Evolutionary conservation across 2,113 vertebrate genomes (phyloP).

Genomic region (Mustela lutreola): DNA sequence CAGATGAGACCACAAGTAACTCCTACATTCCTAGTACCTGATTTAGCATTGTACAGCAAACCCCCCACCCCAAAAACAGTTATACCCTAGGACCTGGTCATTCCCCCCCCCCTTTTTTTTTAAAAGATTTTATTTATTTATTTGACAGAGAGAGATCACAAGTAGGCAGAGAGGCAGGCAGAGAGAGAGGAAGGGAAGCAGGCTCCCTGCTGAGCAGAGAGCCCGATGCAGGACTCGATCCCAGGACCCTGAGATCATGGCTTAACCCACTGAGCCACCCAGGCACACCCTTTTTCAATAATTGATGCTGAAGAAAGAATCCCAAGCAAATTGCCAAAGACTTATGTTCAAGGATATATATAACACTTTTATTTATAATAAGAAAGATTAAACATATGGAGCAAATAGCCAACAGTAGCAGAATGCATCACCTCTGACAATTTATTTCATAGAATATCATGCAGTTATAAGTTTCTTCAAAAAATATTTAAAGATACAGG

Average conservation of each 20-base stretch:
- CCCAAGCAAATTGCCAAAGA: slow-evolving; percentile 55
- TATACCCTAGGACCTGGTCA: background rate
- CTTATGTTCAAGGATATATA: slow-evolving; percentile 10
- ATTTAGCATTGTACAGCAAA: background rate
- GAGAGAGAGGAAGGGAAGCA: too few species aligned
- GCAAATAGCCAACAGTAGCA: background rate
- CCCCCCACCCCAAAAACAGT: slow-evolving; percentile 6
- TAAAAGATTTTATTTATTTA: too few species aligned
- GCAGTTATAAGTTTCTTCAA: slow-evolving; percentile 35
- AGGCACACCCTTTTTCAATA: background rate
- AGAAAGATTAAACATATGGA: background rate
- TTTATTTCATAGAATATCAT: background rate
- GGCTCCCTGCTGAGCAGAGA: too few species aligned
- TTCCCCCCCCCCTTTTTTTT: background rate
- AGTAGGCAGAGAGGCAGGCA: too few species aligned
- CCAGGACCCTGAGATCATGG: too few species aligned
- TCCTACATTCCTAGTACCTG: background rate
- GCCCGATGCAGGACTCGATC: too few species aligned
- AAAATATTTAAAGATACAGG: background rate
- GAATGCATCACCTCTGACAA: slow-evolving; percentile 11
- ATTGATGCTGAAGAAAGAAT: slow-evolving; percentile 55
- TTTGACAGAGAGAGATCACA: too few species aligned
- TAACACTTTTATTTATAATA: slow-evolving; percentile 51
- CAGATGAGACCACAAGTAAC: slow-evolving; percentile 31
- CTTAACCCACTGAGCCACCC: too few species aligned